phyloP scores from a whole-genome alignment of 2,113 vertebrate species.

The Centropristis striata region DNA sequence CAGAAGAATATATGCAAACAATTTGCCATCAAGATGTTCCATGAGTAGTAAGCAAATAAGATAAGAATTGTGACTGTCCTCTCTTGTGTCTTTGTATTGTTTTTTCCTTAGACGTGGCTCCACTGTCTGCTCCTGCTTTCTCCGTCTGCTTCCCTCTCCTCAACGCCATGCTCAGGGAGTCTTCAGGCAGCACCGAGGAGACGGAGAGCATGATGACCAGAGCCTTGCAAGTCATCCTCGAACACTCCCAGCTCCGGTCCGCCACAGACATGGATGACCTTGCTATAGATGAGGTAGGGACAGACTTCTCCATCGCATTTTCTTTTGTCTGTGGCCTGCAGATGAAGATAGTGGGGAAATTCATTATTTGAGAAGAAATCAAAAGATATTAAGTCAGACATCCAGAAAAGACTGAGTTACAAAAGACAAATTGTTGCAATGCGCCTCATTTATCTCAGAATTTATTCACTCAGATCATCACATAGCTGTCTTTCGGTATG shows the following conservation, averaged over 20 bases:
- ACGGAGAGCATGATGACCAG: constrained; percentile 87
- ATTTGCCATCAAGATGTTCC: not conserved
- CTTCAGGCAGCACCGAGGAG: constrained; percentile 88
- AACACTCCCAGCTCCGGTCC: constrained; percentile 92
- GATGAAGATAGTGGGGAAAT: not conserved
- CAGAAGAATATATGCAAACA: not conserved
- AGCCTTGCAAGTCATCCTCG: constrained; percentile 90
- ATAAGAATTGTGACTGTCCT: not conserved
- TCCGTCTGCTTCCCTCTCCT: constrained; percentile 95
- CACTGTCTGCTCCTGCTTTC: constrained; percentile 84
- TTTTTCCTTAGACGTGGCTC: constrained; percentile 61
- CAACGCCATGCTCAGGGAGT: constrained; percentile 90
- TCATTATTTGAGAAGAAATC: not conserved
- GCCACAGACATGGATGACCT: constrained; percentile 59
- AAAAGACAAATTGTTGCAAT: not conserved
- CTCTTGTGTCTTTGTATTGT: not conserved
- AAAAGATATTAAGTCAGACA: no score
- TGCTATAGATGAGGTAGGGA: constrained; percentile 90
- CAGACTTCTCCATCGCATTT: not conserved
- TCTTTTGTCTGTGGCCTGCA: not conserved
- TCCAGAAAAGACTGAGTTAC: not conserved
- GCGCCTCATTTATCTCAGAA: not conserved
- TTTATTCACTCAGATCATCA: not conserved
- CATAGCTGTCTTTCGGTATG: not conserved
- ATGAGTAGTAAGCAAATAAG: not conserved